Evolutionary conservation across 1,140 invertebrate genomes (phyloP), one percentile per base, ranked within the genome.

Genomic region (Drosophila micromelanica): DNA sequence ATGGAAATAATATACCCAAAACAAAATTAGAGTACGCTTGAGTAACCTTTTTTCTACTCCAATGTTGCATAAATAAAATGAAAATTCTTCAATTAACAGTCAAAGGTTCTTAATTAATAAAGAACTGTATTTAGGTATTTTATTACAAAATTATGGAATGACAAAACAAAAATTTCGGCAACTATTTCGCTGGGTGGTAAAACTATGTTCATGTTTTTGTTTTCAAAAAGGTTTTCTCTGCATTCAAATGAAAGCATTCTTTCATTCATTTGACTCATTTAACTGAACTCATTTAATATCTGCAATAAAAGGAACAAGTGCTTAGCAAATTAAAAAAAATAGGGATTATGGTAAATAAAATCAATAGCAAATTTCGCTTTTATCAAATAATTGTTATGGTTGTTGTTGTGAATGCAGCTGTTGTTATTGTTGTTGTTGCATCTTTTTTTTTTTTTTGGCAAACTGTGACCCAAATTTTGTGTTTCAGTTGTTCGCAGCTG

Each of bases 381-480:
- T 42, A 57, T 63, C 43, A 43, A 78, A 52, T 55, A 12, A 17
- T 23, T 49, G 51, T 46, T 78, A 35, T 61, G 73, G 69, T 32
- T 68, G 68, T 30, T 72, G 56, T 3, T 35, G 32, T 8, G 32
- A 35, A 0, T 35, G 70, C 45, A 68, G 32, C 23, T 68, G 40
- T 32, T 77, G 60, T 40, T 72, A 60, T 43, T 71, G 42, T 9
- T 70, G 45, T 13, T 17, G 27, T 20, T 73, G n/a, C n/a, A n/a
- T 23, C 4, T 27, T 2, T 0, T 6, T 6, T 6, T 27, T 27
- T 27, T 51, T n/a, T 11, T 9, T 40, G 45, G 52, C 62, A 69
- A 75, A 37, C 69, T 73, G 79, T 82, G 77, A 68, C 60, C 69
- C 68, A 77, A 61, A 80, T 74, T 73, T 67, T 45, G 52, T 45